Percentiles rank a stretch among this genome's conserved stretches.
Evolutionary conservation across 1,140 invertebrate species (phyloP).

Genomic region (Hypothenemus hampei): DNA sequence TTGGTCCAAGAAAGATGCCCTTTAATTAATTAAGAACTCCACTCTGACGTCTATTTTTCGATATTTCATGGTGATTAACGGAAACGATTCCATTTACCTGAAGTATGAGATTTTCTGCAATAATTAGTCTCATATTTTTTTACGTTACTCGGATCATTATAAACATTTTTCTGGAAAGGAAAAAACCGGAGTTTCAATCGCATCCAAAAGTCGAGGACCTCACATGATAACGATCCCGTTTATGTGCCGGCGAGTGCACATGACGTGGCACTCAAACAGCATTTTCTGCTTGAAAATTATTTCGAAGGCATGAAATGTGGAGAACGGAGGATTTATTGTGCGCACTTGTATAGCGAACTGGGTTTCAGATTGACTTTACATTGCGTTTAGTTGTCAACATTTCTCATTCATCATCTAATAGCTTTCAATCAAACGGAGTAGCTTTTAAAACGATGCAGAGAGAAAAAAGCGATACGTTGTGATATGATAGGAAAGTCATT

Average conservation of each 20-base stretch:
- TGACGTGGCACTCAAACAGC: constrained; percentile 1
- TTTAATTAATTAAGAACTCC: constrained; percentile 15
- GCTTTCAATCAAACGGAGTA: no score
- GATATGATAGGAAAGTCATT: no score
- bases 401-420: constrained; percentile 1
- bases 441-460: no score
- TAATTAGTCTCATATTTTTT: neutral
- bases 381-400: neutral
- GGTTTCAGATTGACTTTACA: constrained; percentile 2
- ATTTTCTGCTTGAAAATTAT: constrained; percentile 12
- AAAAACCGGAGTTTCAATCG: neutral
- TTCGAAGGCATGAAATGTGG: constrained; percentile 7
- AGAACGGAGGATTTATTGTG: constrained; percentile 2
- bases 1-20: constrained; percentile 6
- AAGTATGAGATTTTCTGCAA: neutral
- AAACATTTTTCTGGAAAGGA: neutral
- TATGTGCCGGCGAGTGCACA: constrained; percentile 9
- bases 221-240: constrained; percentile 9
- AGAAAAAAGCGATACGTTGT: no score
- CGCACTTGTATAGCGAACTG: neutral
- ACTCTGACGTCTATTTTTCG: constrained; percentile 15
- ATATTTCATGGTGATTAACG: constrained; percentile 13
- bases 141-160: neutral
- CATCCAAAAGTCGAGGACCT: constrained; percentile 1
- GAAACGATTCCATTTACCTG: neutral